Base-by-base conservation (phyloP, 2,113 vertebrate species). In the Xerus inauris region DNA sequence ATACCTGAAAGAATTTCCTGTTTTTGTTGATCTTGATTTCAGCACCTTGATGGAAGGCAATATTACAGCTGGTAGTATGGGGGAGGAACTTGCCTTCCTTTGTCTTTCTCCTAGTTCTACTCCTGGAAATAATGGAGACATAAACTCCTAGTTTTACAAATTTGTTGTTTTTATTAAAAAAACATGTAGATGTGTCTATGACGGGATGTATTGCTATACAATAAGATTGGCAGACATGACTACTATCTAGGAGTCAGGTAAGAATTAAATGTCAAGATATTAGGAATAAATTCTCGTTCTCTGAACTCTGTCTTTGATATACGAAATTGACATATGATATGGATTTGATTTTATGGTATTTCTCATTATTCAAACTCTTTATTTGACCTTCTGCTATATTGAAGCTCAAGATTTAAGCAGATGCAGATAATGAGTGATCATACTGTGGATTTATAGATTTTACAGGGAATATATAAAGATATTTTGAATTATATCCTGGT, bases 151-250 rank as follows among this genome's bases (percentile, higher is more conserved):
- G 1, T 24, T 82, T 51, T 40, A 10, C 16, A 28, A 67, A 64
- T 28, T 71, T n/a, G 17, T 49, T 2, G 17, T 38, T n/a, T 38
- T 73, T 51, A 76, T 71, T 51, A n/a, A 77, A 57, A 71, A 17
- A 3, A 3, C 35, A 57, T 42, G 30, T 0, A 54, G 75, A n/a
- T 47, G 51, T 1, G 4, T 42, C 5, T n/a, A 11, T 59, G 24
- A n/a, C 20, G 62, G 24, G 45, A 32, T 13, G 47, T 17, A 38
- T 4, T 69, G 59, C 0, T 45, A 47, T 59, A 14, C n/a, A 26
- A 22, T 20, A 57, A 3, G 0, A 5, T 13, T 76, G 9, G 8
- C 45, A 54, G 16, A 45, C 0, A 0, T 32, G 57, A 45, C 16
- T 10, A 2, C n/a, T 42, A 1, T 35, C 32, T 40, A 54, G 51